Evolutionary conservation across 2,113 vertebrate genomes (phyloP).

Genomic region (Melospiza georgiana): DNA sequence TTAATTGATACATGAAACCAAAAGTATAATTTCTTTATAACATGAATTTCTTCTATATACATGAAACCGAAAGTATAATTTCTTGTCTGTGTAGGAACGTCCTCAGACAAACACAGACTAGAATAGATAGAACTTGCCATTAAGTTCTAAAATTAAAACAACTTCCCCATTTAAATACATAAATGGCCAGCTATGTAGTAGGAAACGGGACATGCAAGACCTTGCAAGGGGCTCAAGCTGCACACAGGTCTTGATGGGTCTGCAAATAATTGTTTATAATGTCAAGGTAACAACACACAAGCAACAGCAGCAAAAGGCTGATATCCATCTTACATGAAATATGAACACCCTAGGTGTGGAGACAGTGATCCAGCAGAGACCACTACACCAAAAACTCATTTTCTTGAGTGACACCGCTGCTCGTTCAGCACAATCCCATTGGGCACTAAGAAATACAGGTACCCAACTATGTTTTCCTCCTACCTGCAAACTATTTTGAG

Average conservation of each 20-base stretch:
- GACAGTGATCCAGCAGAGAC: neutral
- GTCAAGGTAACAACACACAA: neutral
- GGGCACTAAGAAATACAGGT: neutral
- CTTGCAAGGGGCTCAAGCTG: neutral
- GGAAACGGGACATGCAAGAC: neutral
- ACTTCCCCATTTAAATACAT: neutral
- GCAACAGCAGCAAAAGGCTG: neutral
- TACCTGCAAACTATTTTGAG: neutral
- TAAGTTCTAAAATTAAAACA: neutral
- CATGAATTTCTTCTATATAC: neutral
- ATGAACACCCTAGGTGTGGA: accelerated
- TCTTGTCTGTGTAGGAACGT: accelerated
- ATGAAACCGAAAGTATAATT: neutral
- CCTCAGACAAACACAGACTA: neutral
- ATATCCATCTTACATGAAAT: neutral
- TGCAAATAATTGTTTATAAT: neutral
- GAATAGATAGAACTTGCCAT: neutral
- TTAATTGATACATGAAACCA: neutral
- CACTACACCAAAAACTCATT: neutral
- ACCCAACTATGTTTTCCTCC: neutral
- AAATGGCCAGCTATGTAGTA: neutral
- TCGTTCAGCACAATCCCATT: neutral
- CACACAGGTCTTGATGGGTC: neutral
- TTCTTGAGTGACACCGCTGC: neutral
- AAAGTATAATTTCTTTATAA: neutral